Base-by-base conservation (phyloP, 1,140 invertebrate species). In the Drosophila azteca region DNA sequence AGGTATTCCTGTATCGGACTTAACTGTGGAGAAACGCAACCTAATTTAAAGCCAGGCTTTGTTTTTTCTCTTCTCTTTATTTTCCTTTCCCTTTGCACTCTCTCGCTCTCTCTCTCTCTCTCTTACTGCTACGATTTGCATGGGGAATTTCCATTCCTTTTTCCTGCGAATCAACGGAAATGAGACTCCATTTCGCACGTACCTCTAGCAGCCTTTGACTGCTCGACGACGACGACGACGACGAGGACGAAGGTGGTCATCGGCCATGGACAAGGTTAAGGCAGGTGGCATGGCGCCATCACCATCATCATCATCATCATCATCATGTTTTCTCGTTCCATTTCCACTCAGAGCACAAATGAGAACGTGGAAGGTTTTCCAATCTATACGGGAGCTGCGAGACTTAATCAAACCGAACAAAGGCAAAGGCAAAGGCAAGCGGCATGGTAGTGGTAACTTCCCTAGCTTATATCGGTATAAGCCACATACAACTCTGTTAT, bases 101-200 rank as follows among this genome's bases (percentile, higher is more conserved):
- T 51, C 31, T 35, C 11, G 5, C 1, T 5, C 35, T 5, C 11
- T 13, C 11, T 13, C 35, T 39, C 35, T 39, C 11, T n/a, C n/a
- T n/a, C n/a, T n/a, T n/a, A n/a, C n/a, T 35, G 13, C 39, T 31
- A 53, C 44, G 24, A 74, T 70, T 84, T 66, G 71, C 55, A 83
- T 67, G 35, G 45, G 63, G 63, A 72, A 62, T 77, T 65, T 35
- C 41, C 26, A 43, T 57, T 44, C 41, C 35, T 22, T 31, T 54
- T 54, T 46, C 9, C 49, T 39, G 6, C 15, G 22, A 26, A 24
- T 8, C 58, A 63, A 44, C 55, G 49, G 49, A 70, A 85, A 68
- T 75, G 66, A 68, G 60, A 85, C 58, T 51, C 57, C 45, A 71
- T 78, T 78, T 73, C 26, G 24, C 48, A 72, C 71, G 57, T 78